These are phyloP conservation scores for Lepetodrilus schrolli DNA, from an alignment of 2,888 invertebrate genomes.

Conservation along the genomic window DNA sequence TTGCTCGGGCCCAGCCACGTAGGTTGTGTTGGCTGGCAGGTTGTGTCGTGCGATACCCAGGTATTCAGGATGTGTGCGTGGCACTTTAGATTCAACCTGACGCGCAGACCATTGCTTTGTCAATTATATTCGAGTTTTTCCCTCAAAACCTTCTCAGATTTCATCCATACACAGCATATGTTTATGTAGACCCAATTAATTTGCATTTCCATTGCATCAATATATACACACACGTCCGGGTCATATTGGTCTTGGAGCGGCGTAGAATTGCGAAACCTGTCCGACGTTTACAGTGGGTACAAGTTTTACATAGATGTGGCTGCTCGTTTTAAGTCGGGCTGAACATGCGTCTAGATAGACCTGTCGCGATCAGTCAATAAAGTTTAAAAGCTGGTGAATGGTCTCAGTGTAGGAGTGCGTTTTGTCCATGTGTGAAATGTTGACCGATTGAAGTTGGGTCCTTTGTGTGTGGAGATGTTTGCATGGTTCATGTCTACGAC, in stretches of 20 bases:
- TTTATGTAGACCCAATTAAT: conserved; percentile 26
- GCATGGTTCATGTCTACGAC: too few species aligned
- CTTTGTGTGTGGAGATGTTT: background rate
- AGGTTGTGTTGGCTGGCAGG: background rate
- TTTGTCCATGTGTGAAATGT: background rate
- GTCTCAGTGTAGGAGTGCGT: background rate
- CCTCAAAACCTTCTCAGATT: conserved; percentile 20
- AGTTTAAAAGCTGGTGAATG: conserved; percentile 9
- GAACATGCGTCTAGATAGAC: too few species aligned
- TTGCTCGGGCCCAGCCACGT: conserved; percentile 37
- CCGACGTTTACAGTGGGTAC: too few species aligned
- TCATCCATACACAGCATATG: conserved; percentile 7
- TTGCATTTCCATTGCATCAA: conserved; percentile 5
- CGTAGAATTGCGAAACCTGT: too few species aligned
- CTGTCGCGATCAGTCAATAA: conserved; percentile 1
- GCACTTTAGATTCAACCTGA: conserved; percentile 27
- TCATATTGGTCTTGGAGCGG: too few species aligned
- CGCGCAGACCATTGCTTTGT: too few species aligned
- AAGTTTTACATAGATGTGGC: too few species aligned
- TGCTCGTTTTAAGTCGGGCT: too few species aligned
- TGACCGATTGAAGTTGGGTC: background rate
- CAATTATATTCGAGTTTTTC: too few species aligned
- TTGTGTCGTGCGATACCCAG: conserved; percentile 13
- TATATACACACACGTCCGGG: too few species aligned
- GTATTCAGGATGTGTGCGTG: conserved; percentile 37